These are phyloP conservation scores for Drosophila mojavensis DNA, from an alignment of 1,140 invertebrate genomes.

Conservation along the genomic window DNA sequence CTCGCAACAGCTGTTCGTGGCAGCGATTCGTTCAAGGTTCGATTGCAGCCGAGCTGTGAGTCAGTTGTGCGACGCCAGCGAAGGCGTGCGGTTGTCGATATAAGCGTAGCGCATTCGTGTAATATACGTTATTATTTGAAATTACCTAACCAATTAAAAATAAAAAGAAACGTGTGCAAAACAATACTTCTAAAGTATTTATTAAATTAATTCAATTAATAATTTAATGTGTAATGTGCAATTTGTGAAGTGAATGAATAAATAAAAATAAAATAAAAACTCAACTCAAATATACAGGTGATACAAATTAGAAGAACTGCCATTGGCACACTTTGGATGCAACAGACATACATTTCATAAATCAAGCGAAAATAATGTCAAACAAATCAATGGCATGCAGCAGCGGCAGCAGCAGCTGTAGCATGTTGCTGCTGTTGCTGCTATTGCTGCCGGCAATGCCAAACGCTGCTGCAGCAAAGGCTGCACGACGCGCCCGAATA, in stretches of 20 bases:
- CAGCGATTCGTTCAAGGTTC: slow-evolving; percentile 28
- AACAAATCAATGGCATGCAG: slow-evolving; percentile 66
- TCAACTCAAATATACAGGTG: slow-evolving; percentile 20
- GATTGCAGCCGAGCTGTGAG: slow-evolving; percentile 32
- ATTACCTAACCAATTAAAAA: background rate
- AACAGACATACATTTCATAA: slow-evolving; percentile 60
- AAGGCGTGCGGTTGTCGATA: slow-evolving; percentile 47
- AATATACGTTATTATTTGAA: background rate
- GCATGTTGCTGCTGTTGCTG: slow-evolving; percentile 54
- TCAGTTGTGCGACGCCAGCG: slow-evolving; percentile 55
- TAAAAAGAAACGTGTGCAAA: background rate
- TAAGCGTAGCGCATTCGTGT: slow-evolving; percentile 8
- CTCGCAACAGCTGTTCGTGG: slow-evolving; percentile 45
- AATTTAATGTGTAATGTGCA: background rate
- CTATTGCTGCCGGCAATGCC: slow-evolving; percentile 55
- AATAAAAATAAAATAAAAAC: too few species aligned
- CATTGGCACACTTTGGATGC: slow-evolving; percentile 64
- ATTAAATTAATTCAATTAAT: slow-evolving; percentile 1
- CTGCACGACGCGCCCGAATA: slow-evolving; percentile 46
- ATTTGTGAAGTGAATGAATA: background rate
- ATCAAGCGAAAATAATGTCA: slow-evolving; percentile 73
- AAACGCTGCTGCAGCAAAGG: slow-evolving; percentile 39
- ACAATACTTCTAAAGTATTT: background rate
- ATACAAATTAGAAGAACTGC: slow-evolving; percentile 14
- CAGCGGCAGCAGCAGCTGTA: slow-evolving; percentile 39